phyloP scores from a whole-genome alignment of 1,140 invertebrate genomes.

The Ceratitis capitata region DNA sequence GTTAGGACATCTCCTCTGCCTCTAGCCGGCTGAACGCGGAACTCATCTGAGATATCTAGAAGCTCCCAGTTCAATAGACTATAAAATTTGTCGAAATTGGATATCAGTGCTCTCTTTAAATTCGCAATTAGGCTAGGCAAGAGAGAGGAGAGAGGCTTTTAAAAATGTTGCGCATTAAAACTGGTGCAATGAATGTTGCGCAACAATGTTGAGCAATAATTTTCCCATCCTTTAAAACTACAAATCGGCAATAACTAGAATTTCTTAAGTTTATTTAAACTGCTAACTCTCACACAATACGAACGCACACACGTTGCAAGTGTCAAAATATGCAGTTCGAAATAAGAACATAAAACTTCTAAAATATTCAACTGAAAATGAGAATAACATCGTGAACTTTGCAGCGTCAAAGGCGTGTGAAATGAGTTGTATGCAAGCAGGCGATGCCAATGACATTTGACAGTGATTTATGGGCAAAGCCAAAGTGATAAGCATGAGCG shows the following conservation, averaged over 20 bases:
- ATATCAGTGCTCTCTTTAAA: too few species aligned
- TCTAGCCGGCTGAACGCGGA: too few species aligned
- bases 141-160: too few species aligned
- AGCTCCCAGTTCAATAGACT: too few species aligned
- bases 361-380: neutral
- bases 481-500: neutral
- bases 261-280: too few species aligned
- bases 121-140: too few species aligned
- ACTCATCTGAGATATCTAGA: too few species aligned
- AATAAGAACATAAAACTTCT: neutral
- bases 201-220: neutral
- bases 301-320: neutral
- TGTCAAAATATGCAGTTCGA: neutral
- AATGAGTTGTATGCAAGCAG: conserved; percentile 39
- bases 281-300: neutral
- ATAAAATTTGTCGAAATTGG: too few species aligned
- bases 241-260: too few species aligned
- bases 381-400: neutral
- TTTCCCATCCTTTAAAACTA: neutral
- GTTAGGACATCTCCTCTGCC: too few species aligned
- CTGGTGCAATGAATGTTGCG: neutral
- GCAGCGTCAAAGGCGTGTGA: conserved; percentile 8
- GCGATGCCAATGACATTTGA: conserved; percentile 63
- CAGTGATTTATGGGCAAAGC: conserved; percentile 60
- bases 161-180: neutral